Conservation (phyloP, 2,797 vertebrate genomes). For the Karalla daura region DNA sequence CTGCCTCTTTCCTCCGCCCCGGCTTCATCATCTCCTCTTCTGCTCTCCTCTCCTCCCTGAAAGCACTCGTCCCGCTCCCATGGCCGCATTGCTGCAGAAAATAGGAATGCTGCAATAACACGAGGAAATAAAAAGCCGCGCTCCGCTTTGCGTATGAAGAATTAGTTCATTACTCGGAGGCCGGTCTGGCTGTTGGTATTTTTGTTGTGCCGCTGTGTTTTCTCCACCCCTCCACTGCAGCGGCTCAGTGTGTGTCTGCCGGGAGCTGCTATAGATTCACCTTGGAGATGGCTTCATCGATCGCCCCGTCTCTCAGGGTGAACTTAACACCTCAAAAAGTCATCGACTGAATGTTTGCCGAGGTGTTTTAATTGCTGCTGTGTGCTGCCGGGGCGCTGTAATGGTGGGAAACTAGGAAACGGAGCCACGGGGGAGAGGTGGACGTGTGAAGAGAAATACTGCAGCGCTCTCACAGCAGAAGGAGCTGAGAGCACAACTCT, state of each 20-base stretch:
- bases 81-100: conserved; percentile 39
- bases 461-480: conserved; percentile 4
- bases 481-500: not conserved
- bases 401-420: conserved; percentile 27
- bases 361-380: conserved; percentile 62
- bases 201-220: conserved; percentile 4
- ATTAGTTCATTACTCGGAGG: not conserved
- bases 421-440: conserved; percentile 30
- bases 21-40: conserved; percentile 36
- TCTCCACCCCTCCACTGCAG: not conserved
- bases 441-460: conserved; percentile 10
- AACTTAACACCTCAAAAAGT: conserved; percentile 31
- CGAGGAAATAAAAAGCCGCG: not conserved
- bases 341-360: conserved; percentile 49
- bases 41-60: conserved; percentile 32
- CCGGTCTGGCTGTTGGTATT: not conserved
- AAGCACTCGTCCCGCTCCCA: conserved; percentile 24
- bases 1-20: conserved; percentile 13
- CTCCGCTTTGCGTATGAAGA: conserved; percentile 1
- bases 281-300: conserved; percentile 64
- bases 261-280: conserved; percentile 62
- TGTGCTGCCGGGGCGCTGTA: conserved; percentile 12
- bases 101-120: conserved; percentile 20
- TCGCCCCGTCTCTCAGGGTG: conserved; percentile 31
- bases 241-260: conserved; percentile 17